These are phyloP conservation scores for Drosophila leontia DNA, from an alignment of 1,140 invertebrate species.

Conservation along the genomic window DNA sequence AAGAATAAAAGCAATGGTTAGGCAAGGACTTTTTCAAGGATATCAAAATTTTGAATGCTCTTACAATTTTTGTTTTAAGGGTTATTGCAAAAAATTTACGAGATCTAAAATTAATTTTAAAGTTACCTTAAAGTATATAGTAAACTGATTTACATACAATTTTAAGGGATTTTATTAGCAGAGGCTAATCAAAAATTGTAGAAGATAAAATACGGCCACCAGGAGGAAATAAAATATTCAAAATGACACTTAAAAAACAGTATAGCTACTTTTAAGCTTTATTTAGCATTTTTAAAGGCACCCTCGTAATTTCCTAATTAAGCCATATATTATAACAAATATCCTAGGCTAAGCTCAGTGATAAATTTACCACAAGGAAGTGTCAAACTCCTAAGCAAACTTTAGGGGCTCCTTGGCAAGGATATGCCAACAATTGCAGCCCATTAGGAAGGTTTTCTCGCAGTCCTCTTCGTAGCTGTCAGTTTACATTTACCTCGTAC, in stretches of 20 bases:
- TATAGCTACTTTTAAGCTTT: not conserved
- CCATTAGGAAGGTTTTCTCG: constrained; percentile 45
- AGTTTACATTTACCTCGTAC: constrained; percentile 46
- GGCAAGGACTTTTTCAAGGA: not conserved
- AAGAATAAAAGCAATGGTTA: constrained; percentile 49
- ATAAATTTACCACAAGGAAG: constrained; percentile 4
- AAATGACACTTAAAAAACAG: too few relatives aligned
- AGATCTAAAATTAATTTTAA: not conserved
- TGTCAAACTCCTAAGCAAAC: constrained; percentile 2
- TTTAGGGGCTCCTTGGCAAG: constrained; percentile 3
- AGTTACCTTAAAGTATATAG: not conserved
- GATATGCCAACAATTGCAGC: constrained; percentile 25
- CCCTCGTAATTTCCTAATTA: not conserved
- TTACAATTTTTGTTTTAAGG: not conserved
- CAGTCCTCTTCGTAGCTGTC: constrained; percentile 40
- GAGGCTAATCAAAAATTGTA: too few relatives aligned
- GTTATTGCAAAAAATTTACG: too few relatives aligned
- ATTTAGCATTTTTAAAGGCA: too few relatives aligned
- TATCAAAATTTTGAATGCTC: constrained; percentile 1
- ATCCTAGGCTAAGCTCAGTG: not conserved
- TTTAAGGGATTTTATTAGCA: not conserved
- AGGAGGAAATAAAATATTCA: too few relatives aligned
- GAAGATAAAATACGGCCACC: too few relatives aligned
- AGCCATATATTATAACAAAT: constrained; percentile 8
- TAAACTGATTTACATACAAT: not conserved